Base-by-base conservation (phyloP, 2,888 invertebrate species). In the Chrysopilus asiliformis region DNA sequence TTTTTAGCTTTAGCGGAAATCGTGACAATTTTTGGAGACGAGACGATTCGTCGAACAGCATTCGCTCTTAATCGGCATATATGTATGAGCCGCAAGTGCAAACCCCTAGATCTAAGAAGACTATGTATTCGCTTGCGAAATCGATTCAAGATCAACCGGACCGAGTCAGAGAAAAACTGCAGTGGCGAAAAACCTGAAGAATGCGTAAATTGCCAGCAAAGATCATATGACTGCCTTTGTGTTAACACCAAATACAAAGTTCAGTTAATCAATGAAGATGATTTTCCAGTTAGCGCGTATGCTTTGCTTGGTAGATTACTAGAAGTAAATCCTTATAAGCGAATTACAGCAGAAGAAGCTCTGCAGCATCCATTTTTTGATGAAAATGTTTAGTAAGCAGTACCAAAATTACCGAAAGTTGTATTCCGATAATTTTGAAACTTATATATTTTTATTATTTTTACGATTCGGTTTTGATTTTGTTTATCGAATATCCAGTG, bases 1-100 rank as follows among this genome's bases (percentile, higher is more conserved):
- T 65, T 74, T 43, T 70, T 79, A 22, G 85, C 86, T 39, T 65
- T 90, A 26, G 81, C 84, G 30, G 89, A 90, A 68, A 79, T 89
- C 43, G 74, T 79, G 19, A 75, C 79, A 37, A 65, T 90, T 47
- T 76, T 89, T 52, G 90, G 90, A 16, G 75, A 76, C 36, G 68
- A 67, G 30, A 66, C 71, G 46, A 71, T 89, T 48, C 71, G 74
- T 45, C 67, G 70, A 42, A 72, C 79, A 39, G 85, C 87, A 0
- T 53, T 57, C 40, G 67, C 71, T 46, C 68, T 83, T 55, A 71
- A 70, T 36, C 68, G 71, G 41, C 65, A 70, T 52, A 56, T 73
- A 33, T 68, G 68, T 16, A 61, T 68, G 42, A 68, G 67, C 43
- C 65, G 68, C 44, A 64, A 65, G 20, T 60, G 65, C 15, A 63